Conservation (phyloP, 2,113 vertebrate species). For the Sturnira hondurensis region DNA sequence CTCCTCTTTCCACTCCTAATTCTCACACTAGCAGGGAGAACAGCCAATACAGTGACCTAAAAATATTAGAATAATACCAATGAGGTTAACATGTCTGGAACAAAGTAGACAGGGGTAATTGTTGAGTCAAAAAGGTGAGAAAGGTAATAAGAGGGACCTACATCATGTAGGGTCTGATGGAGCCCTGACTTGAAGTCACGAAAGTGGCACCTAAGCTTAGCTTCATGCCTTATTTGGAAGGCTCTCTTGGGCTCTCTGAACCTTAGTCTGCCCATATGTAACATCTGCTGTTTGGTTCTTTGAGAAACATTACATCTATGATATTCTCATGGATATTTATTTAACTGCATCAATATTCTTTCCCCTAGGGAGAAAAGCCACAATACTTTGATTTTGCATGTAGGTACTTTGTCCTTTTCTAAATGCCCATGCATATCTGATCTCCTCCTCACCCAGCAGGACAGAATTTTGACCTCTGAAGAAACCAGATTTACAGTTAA, state of each 20-base stretch:
- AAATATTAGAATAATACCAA: background rate
- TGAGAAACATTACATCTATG: background rate
- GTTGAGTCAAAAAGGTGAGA: background rate
- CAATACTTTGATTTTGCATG: background rate
- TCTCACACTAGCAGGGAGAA: background rate
- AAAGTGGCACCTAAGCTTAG: too few relatives aligned
- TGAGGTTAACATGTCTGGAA: background rate
- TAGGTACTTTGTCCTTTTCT: background rate
- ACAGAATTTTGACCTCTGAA: background rate
- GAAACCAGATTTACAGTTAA: background rate
- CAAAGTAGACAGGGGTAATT: background rate
- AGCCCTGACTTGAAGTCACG: background rate
- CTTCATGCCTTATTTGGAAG: background rate
- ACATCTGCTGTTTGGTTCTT: background rate
- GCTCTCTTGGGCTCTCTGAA: background rate
- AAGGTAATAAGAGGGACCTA: background rate
- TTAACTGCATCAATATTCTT: background rate
- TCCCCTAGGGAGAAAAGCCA: background rate
- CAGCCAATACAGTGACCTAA: background rate
- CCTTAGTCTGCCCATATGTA: background rate
- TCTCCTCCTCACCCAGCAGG: background rate
- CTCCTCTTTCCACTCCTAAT: background rate
- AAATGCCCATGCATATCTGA: background rate
- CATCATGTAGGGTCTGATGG: rapidly evolving
- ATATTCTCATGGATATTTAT: background rate